Percentiles rank a stretch among this genome's conserved stretches.
These are phyloP conservation scores for Drosophila hawaiiensis DNA, from an alignment of 2,888 invertebrate genomes.

Conservation along the genomic window DNA sequence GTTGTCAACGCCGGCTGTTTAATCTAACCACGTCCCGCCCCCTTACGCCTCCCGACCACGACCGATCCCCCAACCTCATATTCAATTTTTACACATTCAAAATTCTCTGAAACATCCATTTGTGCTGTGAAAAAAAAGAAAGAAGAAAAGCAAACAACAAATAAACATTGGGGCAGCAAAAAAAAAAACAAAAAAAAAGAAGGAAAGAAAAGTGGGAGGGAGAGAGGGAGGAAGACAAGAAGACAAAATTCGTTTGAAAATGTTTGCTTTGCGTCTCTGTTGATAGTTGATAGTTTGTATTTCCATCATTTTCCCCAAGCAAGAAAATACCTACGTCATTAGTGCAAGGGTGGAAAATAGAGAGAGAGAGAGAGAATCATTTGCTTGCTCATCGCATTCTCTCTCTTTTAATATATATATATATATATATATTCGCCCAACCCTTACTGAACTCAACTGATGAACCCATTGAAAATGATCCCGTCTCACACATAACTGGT, in stretches of 20 bases:
- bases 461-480: constrained; percentile 1
- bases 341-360: not conserved
- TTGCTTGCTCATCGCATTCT: not conserved
- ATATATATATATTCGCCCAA: not conserved
- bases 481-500: not conserved
- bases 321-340: constrained; percentile 72
- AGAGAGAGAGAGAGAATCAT: not conserved
- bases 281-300: constrained; percentile 26
- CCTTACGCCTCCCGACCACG: not conserved
- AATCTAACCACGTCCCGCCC: constrained; percentile 6
- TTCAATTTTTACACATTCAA: not conserved
- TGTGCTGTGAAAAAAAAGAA: constrained; percentile 20
- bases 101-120: constrained; percentile 18
- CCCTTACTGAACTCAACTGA: not conserved
- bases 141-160: constrained; percentile 12
- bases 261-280: constrained; percentile 16
- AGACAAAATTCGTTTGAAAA: constrained; percentile 15
- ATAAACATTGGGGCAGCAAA: constrained; percentile 34
- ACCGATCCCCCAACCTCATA: not conserved
- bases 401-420: not conserved
- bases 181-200: not conserved
- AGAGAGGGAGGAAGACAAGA: not conserved
- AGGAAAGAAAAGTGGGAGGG: not conserved
- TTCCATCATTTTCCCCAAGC: constrained; percentile 18
- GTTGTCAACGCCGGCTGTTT: constrained; percentile 27